phyloP scores from a whole-genome alignment of 2,113 vertebrate species.

The Glaucomys volans region DNA sequence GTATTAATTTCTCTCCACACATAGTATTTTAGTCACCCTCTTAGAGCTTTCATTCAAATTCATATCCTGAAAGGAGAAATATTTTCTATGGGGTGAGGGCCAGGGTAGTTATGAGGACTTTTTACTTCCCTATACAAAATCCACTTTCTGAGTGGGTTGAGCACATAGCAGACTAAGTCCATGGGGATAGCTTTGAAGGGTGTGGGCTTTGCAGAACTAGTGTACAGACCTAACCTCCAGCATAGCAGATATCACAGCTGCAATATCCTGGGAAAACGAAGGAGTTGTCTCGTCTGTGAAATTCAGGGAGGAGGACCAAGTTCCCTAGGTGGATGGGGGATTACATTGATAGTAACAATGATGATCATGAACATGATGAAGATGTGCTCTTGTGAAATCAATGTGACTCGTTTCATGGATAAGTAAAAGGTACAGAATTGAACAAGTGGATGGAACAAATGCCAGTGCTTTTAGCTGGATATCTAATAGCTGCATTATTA shows the following conservation, averaged over 20 bases:
- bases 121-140: not conserved
- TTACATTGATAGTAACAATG: not conserved
- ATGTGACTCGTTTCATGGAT: accelerated
- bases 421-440: not conserved
- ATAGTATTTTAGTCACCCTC: not conserved
- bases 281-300: accelerated
- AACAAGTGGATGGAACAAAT: not conserved
- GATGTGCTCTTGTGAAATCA: not conserved
- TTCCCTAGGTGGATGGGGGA: not conserved
- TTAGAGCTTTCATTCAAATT: not conserved
- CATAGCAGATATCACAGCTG: not conserved
- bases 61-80: not conserved
- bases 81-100: not conserved
- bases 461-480: not conserved
- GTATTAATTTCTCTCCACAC: not conserved
- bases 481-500: not conserved
- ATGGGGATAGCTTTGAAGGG: not conserved
- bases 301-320: not conserved
- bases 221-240: accelerated
- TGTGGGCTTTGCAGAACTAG: not conserved
- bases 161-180: not conserved
- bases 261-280: accelerated
- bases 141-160: not conserved
- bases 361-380: too few relatives aligned
- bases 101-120: not conserved